Evolutionary conservation across 2,888 invertebrate species (phyloP).

Genomic region (Tinea semifulvella): DNA sequence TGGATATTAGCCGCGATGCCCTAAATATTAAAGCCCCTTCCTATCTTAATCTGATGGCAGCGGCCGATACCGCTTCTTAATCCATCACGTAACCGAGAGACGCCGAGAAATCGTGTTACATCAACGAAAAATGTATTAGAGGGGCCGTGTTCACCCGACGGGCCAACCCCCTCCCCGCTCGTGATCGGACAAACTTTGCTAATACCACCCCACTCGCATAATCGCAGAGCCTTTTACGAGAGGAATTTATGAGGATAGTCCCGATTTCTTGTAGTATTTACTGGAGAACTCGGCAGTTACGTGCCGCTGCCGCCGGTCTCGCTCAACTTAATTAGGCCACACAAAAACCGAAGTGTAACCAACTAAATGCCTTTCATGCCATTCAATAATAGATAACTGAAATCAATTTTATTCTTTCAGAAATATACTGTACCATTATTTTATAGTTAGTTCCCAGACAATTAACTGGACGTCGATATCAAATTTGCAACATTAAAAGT

Average conservation of each 20-base stretch:
- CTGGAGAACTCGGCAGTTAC: constrained; percentile 54
- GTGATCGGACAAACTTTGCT: constrained; percentile 66
- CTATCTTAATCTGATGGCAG: constrained; percentile 54
- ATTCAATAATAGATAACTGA: no score
- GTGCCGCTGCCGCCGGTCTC: constrained; percentile 39
- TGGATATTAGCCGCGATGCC: constrained; percentile 58
- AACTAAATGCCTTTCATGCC: neutral
- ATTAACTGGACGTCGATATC: neutral
- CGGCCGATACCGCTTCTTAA: constrained; percentile 59
- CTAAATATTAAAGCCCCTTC: constrained; percentile 51
- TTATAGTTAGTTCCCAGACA: neutral
- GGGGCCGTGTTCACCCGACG: constrained; percentile 19
- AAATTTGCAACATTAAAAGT: neutral
- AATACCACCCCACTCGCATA: constrained; percentile 67
- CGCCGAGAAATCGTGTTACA: constrained; percentile 68
- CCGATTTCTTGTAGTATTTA: constrained; percentile 65
- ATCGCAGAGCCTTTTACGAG: constrained; percentile 67
- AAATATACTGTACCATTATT: neutral
- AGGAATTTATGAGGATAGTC: constrained; percentile 65
- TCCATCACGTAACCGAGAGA: constrained; percentile 67
- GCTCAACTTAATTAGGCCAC: constrained; percentile 51
- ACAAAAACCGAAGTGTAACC: constrained; percentile 30
- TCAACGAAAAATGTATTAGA: constrained; percentile 69
- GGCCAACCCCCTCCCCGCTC: constrained; percentile 31
- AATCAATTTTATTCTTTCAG: no score